A percentile compares a stretch with the other conserved stretches of the same genome.
Conservation (phyloP, 1,140 invertebrate species). For the Calephelis nemesis region DNA sequence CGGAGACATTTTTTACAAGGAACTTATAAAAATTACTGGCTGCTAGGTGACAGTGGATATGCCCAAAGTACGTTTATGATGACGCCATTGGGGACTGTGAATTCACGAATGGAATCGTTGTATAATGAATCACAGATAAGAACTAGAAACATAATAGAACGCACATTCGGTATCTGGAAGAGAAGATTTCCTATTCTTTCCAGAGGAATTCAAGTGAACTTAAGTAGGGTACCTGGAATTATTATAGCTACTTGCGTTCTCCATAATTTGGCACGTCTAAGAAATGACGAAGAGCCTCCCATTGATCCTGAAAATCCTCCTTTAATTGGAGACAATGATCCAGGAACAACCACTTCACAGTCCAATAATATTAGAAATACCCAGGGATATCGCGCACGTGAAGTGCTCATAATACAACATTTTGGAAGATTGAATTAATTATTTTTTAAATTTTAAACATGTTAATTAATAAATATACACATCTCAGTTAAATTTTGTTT, state of each 20-base stretch:
- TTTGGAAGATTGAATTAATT: too few relatives aligned
- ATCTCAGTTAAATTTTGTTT: too few relatives aligned
- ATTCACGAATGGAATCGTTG: conserved; percentile 7
- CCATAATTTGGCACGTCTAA: too few relatives aligned
- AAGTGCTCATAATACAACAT: conserved; percentile 1
- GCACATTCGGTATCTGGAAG: conserved; percentile 32
- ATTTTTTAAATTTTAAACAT: not conserved
- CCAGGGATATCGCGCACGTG: not conserved
- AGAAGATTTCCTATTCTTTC: conserved; percentile 27
- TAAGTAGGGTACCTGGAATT: conserved; percentile 10
- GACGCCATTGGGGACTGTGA: not conserved
- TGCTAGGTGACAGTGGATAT: too few relatives aligned
- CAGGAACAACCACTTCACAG: too few relatives aligned
- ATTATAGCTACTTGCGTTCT: conserved; percentile 20
- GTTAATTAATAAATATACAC: too few relatives aligned
- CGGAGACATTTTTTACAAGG: not conserved
- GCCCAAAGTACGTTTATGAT: too few relatives aligned
- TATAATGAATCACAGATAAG: conserved; percentile 24
- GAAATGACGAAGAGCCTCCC: too few relatives aligned
- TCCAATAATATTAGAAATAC: not conserved
- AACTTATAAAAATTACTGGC: too few relatives aligned
- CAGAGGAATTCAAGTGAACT: conserved; percentile 3
- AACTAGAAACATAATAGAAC: conserved; percentile 30
- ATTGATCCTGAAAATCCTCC: too few relatives aligned
- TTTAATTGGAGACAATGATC: too few relatives aligned